Percentiles rank a stretch among this genome's conserved stretches.
Evolutionary conservation across 2,113 vertebrate genomes (phyloP).

Genomic region (Callipepla squamata): DNA sequence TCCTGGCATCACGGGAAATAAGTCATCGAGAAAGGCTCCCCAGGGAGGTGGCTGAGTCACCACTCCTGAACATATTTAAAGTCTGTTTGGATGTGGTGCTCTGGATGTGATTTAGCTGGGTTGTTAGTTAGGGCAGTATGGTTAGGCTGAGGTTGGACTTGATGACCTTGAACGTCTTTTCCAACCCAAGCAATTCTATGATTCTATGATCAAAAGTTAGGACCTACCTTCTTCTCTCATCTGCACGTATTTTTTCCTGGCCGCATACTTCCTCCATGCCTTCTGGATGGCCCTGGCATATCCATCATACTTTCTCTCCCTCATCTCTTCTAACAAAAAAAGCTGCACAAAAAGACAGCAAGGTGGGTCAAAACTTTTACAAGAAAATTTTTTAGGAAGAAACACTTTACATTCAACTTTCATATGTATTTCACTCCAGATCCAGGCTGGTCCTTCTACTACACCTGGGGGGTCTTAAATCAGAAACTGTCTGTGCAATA

Average conservation of each 20-base stretch:
- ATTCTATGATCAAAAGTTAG: not conserved
- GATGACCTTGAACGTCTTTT: too few relatives aligned
- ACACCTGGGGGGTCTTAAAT: not conserved
- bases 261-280: slow-evolving; percentile 90
- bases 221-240: slow-evolving; percentile 96
- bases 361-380: not conserved
- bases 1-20: not conserved
- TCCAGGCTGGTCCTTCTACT: not conserved
- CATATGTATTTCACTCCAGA: not conserved
- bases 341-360: slow-evolving; percentile 77
- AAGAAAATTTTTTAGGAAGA: not conserved
- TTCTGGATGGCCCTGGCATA: slow-evolving; percentile 95
- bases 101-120: too few relatives aligned
- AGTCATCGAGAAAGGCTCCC: not conserved
- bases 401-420: not conserved
- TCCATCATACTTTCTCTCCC: slow-evolving; percentile 95
- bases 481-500: not conserved
- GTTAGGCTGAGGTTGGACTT: too few relatives aligned
- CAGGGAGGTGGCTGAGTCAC: too few relatives aligned
- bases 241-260: slow-evolving; percentile 95
- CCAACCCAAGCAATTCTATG: too few relatives aligned
- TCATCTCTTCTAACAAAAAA: slow-evolving; percentile 95
- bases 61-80: too few relatives aligned
- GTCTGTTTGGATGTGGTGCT: too few relatives aligned
- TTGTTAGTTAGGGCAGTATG: too few relatives aligned